A percentile compares a stretch with the other conserved stretches of the same genome.
Evolutionary conservation across 2,113 vertebrate species (phyloP).

Genomic region (Delphinus delphis): DNA sequence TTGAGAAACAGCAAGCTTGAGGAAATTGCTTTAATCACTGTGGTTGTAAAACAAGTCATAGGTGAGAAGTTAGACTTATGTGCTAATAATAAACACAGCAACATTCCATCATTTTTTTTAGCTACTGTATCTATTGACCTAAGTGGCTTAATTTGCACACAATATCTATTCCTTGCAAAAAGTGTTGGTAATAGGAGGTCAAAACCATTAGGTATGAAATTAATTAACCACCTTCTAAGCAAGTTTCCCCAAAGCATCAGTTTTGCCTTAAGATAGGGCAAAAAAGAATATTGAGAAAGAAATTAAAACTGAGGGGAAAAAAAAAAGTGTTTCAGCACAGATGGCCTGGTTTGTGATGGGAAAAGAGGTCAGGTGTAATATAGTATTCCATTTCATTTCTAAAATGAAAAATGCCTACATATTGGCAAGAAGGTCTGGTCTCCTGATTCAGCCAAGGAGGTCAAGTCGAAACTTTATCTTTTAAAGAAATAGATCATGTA

Average conservation of each 20-base stretch:
- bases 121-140: neutral
- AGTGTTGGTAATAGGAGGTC: constrained; percentile 25
- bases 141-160: neutral
- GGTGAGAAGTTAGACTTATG: neutral
- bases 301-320: constrained; percentile 30
- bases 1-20: neutral
- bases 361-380: constrained; percentile 61
- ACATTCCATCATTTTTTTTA: neutral
- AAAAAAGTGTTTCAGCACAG: neutral
- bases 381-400: constrained; percentile 39
- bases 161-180: constrained; percentile 27
- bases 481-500: constrained; percentile 69
- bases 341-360: constrained; percentile 45
- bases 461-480: constrained; percentile 66
- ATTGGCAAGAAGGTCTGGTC: constrained; percentile 45
- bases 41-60: neutral
- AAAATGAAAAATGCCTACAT: constrained; percentile 62
- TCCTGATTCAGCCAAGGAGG: constrained; percentile 60
- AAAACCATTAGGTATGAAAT: constrained; percentile 40
- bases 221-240: constrained; percentile 34
- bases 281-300: constrained; percentile 42
- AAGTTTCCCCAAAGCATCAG: neutral
- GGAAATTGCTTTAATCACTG: neutral
- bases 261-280: neutral
- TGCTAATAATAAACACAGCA: neutral